Percentiles rank a stretch among this genome's conserved stretches.
Evolutionary conservation across 2,113 vertebrate genomes (phyloP).

Genomic region (Aplodontia rufa): DNA sequence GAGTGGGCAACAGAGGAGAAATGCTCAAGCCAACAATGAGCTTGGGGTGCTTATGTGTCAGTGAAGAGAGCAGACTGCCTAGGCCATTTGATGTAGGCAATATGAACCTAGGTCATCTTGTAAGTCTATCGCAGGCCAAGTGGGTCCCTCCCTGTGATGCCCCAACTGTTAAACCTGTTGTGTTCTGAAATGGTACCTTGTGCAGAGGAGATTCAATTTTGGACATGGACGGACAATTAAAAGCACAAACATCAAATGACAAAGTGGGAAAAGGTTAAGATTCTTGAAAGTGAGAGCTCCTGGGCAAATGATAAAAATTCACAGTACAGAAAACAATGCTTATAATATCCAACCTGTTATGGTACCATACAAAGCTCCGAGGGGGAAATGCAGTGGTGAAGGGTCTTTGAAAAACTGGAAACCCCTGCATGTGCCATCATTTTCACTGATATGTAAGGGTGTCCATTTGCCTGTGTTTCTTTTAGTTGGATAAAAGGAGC

Average conservation of each 20-base stretch:
- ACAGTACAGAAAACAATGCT: background rate
- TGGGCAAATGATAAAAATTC: background rate
- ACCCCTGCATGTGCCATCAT: background rate
- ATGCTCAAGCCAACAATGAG: background rate
- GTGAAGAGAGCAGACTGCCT: background rate
- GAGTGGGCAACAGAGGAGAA: background rate
- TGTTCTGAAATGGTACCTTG: background rate
- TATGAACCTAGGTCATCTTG: background rate
- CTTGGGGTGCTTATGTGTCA: background rate
- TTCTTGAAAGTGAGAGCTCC: background rate
- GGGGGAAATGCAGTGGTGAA: background rate
- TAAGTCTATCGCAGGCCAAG: background rate
- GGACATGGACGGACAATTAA: background rate
- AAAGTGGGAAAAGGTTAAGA: background rate
- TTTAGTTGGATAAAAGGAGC: background rate
- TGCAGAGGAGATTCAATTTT: constrained; percentile 15
- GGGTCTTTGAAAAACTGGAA: background rate
- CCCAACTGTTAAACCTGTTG: background rate
- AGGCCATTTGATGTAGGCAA: background rate
- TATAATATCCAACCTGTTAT: background rate
- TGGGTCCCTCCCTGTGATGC: background rate
- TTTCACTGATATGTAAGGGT: background rate
- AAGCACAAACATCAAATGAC: background rate
- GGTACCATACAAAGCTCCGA: background rate
- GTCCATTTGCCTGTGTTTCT: background rate